Evolutionary conservation across 2,888 invertebrate species (phyloP).

Genomic region (Mythimna loreyi): DNA sequence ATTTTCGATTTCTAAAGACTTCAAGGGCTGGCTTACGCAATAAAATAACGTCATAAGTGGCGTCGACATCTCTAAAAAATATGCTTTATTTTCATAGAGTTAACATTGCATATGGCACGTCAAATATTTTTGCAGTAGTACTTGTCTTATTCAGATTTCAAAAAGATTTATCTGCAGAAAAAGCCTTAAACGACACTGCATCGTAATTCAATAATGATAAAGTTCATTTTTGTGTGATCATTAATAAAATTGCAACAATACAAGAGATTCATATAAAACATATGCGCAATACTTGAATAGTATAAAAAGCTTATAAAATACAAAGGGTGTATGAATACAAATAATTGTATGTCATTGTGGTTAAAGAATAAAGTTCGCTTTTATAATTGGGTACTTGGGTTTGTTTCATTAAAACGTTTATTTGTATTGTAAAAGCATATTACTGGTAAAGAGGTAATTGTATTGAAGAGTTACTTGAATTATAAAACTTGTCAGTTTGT

Average conservation of each 20-base stretch:
- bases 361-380: slow-evolving; percentile 60
- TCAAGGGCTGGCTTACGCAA: slow-evolving; percentile 12
- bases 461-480: slow-evolving; percentile 41
- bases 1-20: slow-evolving; percentile 26
- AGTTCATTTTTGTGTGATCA: neutral
- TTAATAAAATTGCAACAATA: slow-evolving; percentile 42
- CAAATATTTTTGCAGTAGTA: slow-evolving; percentile 9
- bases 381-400: slow-evolving; percentile 70
- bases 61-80: neutral
- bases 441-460: slow-evolving; percentile 57
- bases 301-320: slow-evolving; percentile 72
- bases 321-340: slow-evolving; percentile 59
- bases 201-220: accelerated
- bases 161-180: neutral
- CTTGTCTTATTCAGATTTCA: neutral
- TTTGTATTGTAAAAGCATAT: slow-evolving; percentile 58
- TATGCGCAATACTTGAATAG: slow-evolving; percentile 79
- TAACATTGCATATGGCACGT: slow-evolving; percentile 1
- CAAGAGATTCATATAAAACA: slow-evolving; percentile 72
- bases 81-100: accelerated
- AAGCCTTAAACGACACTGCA: neutral
- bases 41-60: slow-evolving; percentile 10
- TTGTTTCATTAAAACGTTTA: slow-evolving; percentile 66
- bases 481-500: slow-evolving; percentile 42
- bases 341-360: slow-evolving; percentile 80